Conservation (phyloP, 1,140 invertebrate species). For the Drosophila repleta region DNA sequence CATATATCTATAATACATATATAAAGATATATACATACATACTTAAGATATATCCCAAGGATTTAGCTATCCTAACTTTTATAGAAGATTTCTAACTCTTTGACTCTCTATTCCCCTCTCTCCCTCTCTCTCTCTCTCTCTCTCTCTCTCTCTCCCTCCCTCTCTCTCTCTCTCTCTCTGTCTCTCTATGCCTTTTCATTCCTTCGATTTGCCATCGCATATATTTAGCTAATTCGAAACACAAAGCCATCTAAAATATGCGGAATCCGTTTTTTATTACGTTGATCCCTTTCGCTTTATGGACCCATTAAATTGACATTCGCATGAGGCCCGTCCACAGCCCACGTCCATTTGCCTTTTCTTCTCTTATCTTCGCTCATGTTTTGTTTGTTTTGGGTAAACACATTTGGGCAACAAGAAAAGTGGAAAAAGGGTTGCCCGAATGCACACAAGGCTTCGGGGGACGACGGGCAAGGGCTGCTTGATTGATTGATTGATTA, state of each 20-base stretch:
- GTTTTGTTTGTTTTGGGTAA: constrained; percentile 10
- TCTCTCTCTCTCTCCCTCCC: not conserved
- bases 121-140: not conserved
- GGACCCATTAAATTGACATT: constrained; percentile 61
- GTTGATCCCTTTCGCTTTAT: constrained; percentile 62
- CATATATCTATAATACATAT: too few relatives aligned
- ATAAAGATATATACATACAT: not conserved
- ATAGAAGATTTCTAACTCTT: not conserved
- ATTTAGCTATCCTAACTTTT: too few relatives aligned
- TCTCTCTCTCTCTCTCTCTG: not conserved
- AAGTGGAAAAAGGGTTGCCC: constrained; percentile 24
- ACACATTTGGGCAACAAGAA: constrained; percentile 6
- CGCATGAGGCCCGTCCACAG: constrained; percentile 33
- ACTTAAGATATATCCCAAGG: not conserved
- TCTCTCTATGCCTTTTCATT: not conserved
- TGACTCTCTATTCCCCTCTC: not conserved
- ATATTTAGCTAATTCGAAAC: too few relatives aligned
- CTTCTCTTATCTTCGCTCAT: not conserved
- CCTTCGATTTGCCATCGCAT: too few relatives aligned
- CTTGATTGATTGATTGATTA: constrained; percentile 40
- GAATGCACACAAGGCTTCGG: not conserved
- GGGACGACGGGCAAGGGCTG: constrained; percentile 2
- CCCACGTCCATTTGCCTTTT: constrained; percentile 37
- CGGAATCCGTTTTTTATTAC: constrained; percentile 59
- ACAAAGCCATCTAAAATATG: too few relatives aligned